Evolutionary conservation across 2,797 vertebrate species (phyloP), one percentile per base, ranked within the genome.

Genomic region (Gymnothorax javanicus): DNA sequence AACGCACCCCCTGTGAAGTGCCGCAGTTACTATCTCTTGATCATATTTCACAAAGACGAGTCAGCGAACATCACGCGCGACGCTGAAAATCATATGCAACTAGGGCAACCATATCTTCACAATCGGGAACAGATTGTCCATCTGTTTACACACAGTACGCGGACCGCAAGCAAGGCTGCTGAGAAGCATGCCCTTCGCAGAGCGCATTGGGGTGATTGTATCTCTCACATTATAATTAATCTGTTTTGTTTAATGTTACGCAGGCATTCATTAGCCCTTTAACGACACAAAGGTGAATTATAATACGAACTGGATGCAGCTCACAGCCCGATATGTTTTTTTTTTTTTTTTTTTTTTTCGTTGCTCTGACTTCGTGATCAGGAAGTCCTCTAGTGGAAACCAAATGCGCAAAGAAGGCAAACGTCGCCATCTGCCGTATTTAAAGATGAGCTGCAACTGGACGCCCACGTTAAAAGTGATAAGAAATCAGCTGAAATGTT

Each of bases 11-110:
- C 71, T 3, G 54, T 64, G 59, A n/a, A 86, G 43, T 84, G 27
- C 86, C 86, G 86, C 87, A 81, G 86, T 83, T 86, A 85, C 85
- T 50, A 87, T 73, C 86, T 88, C 89, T 87, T 90, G 87, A 73
- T 88, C 91, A 82, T 93, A 91, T 88, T 91, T 93, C 90, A 88
- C 81, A 84, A 89, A 69, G 87, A 88, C 86, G 85, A 90, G 88
- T 87, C 88, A 85, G 84, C 84, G 67, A 83, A 77, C 87, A 85
- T 87, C 85, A 62, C 84, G 83, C 87, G 87, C 90, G 88, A 82
- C 83, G 83, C 79, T 85, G 83, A 89, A 91, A 93, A 89, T 91
- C 87, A 90, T 84, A 92, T 87, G 90, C 87, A 94, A 91, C 75
- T 93, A 89, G 91, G 92, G 89, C 92, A 91, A 82, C 23, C 89